phyloP scores from a whole-genome alignment of 1,140 invertebrate species.

The Lamellibrachia luymesi region DNA sequence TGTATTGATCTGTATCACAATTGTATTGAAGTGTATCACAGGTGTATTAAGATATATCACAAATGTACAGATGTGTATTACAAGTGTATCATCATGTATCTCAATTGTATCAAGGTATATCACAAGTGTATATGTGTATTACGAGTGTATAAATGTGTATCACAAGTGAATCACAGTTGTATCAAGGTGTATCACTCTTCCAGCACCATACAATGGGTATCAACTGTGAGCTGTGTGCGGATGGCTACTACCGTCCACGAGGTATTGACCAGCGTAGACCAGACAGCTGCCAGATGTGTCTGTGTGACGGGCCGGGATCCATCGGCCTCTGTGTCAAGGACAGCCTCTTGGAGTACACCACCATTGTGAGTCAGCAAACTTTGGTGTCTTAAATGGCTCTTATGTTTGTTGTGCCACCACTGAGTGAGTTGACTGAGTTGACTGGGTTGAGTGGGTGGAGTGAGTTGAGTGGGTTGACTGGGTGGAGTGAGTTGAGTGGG shows the following conservation, averaged over 20 bases:
- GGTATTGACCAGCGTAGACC: slow-evolving; percentile 77
- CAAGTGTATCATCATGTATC: neutral
- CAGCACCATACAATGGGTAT: slow-evolving; percentile 89
- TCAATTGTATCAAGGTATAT: neutral
- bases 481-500: too few relatives aligned
- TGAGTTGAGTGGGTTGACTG: too few relatives aligned
- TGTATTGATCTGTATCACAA: too few relatives aligned
- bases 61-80: neutral
- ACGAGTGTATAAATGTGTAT: neutral
- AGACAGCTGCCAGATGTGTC: slow-evolving; percentile 73
- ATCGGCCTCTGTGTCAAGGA: slow-evolving; percentile 81
- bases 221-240: slow-evolving; percentile 91
- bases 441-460: too few relatives aligned
- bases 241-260: slow-evolving; percentile 80
- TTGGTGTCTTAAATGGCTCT: too few relatives aligned
- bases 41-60: too few relatives aligned
- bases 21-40: neutral
- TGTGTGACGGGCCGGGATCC: slow-evolving; percentile 78
- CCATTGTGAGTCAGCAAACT: slow-evolving; percentile 37
- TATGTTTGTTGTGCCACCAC: too few relatives aligned
- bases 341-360: slow-evolving; percentile 36
- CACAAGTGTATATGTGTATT: neutral
- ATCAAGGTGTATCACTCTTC: slow-evolving; percentile 9
- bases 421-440: too few relatives aligned
- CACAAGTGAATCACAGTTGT: neutral